phyloP scores from a whole-genome alignment of 2,113 vertebrate genomes.

The Junco hyemalis region DNA sequence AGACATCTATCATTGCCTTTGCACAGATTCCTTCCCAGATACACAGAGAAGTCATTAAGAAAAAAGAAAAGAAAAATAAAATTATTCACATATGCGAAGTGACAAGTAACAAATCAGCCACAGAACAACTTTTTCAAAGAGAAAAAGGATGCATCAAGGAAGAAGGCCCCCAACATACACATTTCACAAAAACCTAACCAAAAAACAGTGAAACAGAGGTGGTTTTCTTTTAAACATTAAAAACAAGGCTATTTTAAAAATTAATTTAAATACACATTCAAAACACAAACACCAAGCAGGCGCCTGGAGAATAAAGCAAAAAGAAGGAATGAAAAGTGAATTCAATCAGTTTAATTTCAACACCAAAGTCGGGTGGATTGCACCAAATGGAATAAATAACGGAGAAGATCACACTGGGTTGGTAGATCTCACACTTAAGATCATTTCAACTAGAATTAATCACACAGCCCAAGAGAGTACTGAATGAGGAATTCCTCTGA shows the following conservation, averaged over 20 bases:
- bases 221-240: neutral
- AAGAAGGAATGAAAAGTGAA: conserved; percentile 29
- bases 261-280: conserved; percentile 30
- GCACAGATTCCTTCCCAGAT: conserved; percentile 13
- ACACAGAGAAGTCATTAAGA: neutral
- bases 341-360: conserved; percentile 33
- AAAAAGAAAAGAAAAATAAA: neutral
- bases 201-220: neutral
- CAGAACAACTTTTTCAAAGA: neutral
- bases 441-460: neutral
- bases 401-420: neutral
- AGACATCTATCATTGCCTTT: neutral
- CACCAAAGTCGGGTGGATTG: neutral
- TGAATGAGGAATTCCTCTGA: neutral
- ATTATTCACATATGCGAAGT: neutral
- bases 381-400: conserved; percentile 60
- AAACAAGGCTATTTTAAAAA: neutral
- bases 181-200: neutral
- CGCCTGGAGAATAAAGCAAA: neutral
- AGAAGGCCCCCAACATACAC: neutral
- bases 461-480: neutral
- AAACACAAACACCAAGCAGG: conserved; percentile 44
- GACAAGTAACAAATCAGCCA: conserved; percentile 15
- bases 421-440: neutral
- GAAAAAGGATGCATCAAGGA: neutral